Evolutionary conservation across 2,113 vertebrate genomes (phyloP), one percentile per base, ranked within the genome.

Genomic region (Struthio camelus): DNA sequence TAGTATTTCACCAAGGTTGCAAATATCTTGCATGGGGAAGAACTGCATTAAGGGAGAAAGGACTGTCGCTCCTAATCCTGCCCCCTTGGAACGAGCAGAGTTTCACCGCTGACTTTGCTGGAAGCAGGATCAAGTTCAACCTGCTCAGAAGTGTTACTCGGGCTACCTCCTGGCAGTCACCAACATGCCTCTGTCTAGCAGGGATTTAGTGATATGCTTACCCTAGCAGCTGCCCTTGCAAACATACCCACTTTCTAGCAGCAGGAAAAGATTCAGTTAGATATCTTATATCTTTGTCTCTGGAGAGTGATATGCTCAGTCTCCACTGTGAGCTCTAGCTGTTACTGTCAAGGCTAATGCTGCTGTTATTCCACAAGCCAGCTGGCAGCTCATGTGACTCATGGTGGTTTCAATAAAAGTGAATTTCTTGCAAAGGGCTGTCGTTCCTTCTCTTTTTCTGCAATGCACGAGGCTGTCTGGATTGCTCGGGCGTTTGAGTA

Each of bases 381-480:
- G 89, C 79, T 95, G 71, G 85, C 80, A 86, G 91, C 64, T 91
- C 15, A 0, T 65, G 36, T 76, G 91, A 95, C 70, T 94, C 71
- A 36, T 91, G 85, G 71, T 65, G 66, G 72, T 62, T 90, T 96
- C 92, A 92, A 91, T 96, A 94, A 94, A 97, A 84, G 93, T 32
- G 0, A 86, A 86, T 96, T 95, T 95, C 90, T 92, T 94, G 71
- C 62, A 76, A 19, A 94, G 93, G 72, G 40, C 53, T 5, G 1
- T 92, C 15, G 9, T 75, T 90, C 50, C 54, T 92, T 84, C 71
- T 93, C 80, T 59, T 24, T 59, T 56, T 72, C 72, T 85, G 70
- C 46, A 0, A 1, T 56, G 40, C 56, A 4, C 17, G n/a, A 64
- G 9, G 25, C 56, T 91, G 69, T 72, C 76, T 78, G 38, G 32